These are phyloP conservation scores for Morpho helenor DNA, from an alignment of 2,888 invertebrate species.

Conservation along the genomic window DNA sequence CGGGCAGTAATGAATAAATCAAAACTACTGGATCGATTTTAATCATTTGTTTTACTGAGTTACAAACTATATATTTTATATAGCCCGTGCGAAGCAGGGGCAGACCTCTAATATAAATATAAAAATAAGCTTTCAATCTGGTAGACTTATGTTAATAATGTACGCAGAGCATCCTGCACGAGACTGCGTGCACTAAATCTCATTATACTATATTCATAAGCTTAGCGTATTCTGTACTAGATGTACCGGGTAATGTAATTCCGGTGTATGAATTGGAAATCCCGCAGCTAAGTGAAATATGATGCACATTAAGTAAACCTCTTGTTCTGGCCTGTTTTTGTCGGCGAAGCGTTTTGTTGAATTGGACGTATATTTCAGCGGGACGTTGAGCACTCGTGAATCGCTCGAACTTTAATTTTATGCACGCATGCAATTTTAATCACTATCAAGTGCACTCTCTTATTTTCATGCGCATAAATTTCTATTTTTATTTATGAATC, in stretches of 20 bases:
- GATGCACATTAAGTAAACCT: slow-evolving; percentile 66
- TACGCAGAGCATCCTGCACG: no score
- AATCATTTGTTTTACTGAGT: no score
- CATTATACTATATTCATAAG: slow-evolving; percentile 1
- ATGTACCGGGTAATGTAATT: slow-evolving; percentile 25
- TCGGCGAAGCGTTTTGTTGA: slow-evolving; percentile 48
- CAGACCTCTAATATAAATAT: no score
- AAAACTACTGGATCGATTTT: no score
- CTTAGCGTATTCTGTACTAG: slow-evolving; percentile 13
- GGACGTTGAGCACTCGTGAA: slow-evolving; percentile 10
- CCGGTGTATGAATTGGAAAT: slow-evolving; percentile 44
- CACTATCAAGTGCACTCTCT: slow-evolving; percentile 1
- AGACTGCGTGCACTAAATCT: neutral
- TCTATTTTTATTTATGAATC: slow-evolving; percentile 3
- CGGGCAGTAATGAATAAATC: no score
- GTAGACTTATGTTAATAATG: neutral
- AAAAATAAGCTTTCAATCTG: no score
- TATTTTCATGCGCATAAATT: neutral
- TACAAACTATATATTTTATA: no score
- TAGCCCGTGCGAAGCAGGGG: no score
- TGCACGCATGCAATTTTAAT: neutral
- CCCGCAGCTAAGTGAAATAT: slow-evolving; percentile 63
- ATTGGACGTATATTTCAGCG: slow-evolving; percentile 40
- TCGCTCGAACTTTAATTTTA: slow-evolving; percentile 13
- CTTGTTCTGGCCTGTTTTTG: slow-evolving; percentile 65